A percentile compares a stretch with the other conserved stretches of the same genome.
Conservation (phyloP, 2,113 vertebrate species). For the Paedocypris sp. region DNA sequence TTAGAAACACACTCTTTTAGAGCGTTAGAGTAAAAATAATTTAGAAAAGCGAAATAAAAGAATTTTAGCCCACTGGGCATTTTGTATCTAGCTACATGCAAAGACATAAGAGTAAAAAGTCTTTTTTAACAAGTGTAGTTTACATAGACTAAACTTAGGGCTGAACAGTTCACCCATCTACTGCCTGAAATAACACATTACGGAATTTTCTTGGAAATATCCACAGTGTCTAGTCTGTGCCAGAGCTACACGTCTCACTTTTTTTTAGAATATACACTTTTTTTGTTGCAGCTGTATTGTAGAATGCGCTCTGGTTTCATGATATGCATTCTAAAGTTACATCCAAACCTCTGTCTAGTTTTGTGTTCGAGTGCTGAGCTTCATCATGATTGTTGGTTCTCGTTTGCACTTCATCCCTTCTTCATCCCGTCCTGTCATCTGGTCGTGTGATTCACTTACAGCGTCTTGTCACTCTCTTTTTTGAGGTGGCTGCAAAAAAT, state of each 20-base stretch:
- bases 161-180: conserved; percentile 12
- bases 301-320: background rate
- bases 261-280: conserved; percentile 4
- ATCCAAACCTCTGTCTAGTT: background rate
- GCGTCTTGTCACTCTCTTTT: conserved; percentile 96
- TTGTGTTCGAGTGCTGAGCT: conserved; percentile 3
- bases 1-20: conserved; percentile 56
- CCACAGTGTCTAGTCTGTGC: background rate
- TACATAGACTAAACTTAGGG: conserved; percentile 25
- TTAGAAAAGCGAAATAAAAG: conserved; percentile 59
- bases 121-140: conserved; percentile 58
- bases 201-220: conserved; percentile 30
- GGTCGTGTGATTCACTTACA: conserved; percentile 61
- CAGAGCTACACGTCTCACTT: conserved; percentile 5
- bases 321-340: conserved; percentile 7
- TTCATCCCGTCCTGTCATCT: conserved; percentile 21
- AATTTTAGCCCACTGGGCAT: conserved; percentile 51
- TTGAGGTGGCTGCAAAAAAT: conserved; percentile 80
- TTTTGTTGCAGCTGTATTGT: background rate
- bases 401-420: conserved; percentile 29
- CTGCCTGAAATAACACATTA: conserved; percentile 50
- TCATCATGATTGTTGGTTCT: conserved; percentile 26
- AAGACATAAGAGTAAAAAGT: conserved; percentile 61
- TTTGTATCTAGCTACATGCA: conserved; percentile 66
- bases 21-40: conserved; percentile 39